Percentiles rank a stretch among this genome's conserved stretches.
phyloP scores from a whole-genome alignment of 2,888 invertebrate species.

The Tyria jacobaeae region DNA sequence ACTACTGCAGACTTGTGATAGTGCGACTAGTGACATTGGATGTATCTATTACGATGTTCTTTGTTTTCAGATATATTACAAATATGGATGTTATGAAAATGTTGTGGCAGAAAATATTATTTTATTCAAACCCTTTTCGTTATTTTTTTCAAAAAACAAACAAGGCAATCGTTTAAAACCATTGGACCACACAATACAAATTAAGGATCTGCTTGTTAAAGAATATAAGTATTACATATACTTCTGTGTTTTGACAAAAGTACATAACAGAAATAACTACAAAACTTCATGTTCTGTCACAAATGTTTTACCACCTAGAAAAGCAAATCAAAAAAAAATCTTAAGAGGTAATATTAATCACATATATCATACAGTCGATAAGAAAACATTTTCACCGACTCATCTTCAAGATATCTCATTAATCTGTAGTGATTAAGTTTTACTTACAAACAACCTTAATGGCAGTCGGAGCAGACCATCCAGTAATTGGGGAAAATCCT shows the following conservation, averaged over 20 bases:
- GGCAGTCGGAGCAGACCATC: constrained; percentile 16
- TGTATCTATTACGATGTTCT: constrained; percentile 1
- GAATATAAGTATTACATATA: too few species aligned
- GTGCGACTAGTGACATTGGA: background rate
- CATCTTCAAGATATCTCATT: constrained; percentile 2
- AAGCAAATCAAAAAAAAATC: too few species aligned
- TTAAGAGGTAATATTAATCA: too few species aligned
- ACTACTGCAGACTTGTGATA: background rate
- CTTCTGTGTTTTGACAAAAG: too few species aligned
- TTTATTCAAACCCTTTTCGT: background rate
- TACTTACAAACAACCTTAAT: constrained; percentile 5
- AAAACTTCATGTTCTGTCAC: too few species aligned
- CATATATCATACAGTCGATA: background rate
- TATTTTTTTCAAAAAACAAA: background rate
- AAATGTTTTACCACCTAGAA: too few species aligned
- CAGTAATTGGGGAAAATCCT: constrained; percentile 34
- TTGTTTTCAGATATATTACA: too few species aligned
- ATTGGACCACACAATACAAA: background rate
- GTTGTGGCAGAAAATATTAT: background rate
- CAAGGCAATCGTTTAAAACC: background rate
- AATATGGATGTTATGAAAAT: too few species aligned
- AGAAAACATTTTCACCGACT: background rate
- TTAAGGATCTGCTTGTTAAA: background rate
- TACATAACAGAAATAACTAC: too few species aligned
- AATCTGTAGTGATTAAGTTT: constrained; percentile 12